Evolutionary conservation across 2,113 vertebrate genomes (phyloP).

Genomic region (Ochotona princeps): DNA sequence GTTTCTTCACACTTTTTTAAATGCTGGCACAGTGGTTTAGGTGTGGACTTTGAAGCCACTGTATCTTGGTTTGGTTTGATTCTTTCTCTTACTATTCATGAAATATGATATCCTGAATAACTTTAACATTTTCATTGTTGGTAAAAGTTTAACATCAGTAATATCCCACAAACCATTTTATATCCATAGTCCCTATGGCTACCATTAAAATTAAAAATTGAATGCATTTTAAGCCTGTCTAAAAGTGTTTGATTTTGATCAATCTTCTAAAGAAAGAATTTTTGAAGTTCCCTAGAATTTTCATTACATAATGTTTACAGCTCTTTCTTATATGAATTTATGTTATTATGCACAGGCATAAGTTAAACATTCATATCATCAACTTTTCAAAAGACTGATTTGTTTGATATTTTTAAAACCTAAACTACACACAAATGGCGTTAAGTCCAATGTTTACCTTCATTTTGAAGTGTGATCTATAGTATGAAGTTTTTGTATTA

Average conservation of each 20-base stretch:
- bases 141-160: slow-evolving; percentile 36
- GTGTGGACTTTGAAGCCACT: background rate
- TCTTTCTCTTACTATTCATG: background rate
- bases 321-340: slow-evolving; percentile 21
- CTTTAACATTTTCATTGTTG: background rate
- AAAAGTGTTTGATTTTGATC: background rate
- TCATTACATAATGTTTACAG: background rate
- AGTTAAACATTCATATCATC: slow-evolving; percentile 45
- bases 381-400: slow-evolving; percentile 17
- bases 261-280: background rate
- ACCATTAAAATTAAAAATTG: background rate
- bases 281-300: background rate
- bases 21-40: background rate
- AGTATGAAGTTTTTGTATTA: background rate
- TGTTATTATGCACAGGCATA: background rate
- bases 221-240: slow-evolving; percentile 31
- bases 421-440: background rate
- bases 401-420: background rate
- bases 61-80: background rate
- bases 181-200: background rate
- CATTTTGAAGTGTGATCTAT: background rate
- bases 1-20: background rate
- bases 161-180: background rate
- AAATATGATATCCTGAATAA: background rate
- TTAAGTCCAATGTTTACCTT: background rate